Evolutionary conservation across 2,888 invertebrate genomes (phyloP).

Genomic region (Clepsis dumicolana): DNA sequence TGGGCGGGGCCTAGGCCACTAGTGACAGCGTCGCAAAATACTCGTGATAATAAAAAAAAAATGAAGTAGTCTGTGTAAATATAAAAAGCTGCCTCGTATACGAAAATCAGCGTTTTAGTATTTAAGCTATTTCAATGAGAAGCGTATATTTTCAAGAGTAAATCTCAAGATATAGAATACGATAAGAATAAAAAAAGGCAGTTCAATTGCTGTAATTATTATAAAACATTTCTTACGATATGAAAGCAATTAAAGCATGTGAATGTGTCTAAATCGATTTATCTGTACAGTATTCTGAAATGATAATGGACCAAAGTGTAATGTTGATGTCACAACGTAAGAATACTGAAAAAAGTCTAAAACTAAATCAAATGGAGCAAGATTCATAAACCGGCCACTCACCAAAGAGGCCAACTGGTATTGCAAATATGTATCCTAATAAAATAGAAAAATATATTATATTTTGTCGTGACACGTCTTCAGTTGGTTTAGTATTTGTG

Average conservation of each 20-base stretch:
- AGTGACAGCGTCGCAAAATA: constrained; percentile 53
- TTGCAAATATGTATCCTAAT: constrained; percentile 84
- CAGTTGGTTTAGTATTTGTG: constrained; percentile 64
- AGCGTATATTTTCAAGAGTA: constrained; percentile 18
- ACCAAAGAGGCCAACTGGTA: constrained; percentile 84
- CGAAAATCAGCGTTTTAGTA: constrained; percentile 38
- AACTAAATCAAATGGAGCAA: constrained; percentile 61
- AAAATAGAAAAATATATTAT: constrained; percentile 74
- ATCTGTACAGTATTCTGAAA: constrained; percentile 43
- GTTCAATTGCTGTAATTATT: constrained; percentile 8
- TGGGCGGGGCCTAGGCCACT: constrained; percentile 18
- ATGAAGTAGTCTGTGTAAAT: constrained; percentile 37
- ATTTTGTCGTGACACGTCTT: constrained; percentile 51
- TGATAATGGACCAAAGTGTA: constrained; percentile 38
- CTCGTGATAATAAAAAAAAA: constrained; percentile 46
- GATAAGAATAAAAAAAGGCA: constrained; percentile 17
- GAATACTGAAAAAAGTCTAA: constrained; percentile 57
- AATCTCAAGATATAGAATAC: constrained; percentile 25
- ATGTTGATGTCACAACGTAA: constrained; percentile 39
- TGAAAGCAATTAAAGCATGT: constrained; percentile 74
- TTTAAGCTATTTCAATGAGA: constrained; percentile 23
- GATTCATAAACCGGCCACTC: constrained; percentile 72
- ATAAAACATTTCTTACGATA: constrained; percentile 44
- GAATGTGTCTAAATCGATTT: constrained; percentile 46
- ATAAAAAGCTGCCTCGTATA: constrained; percentile 53